Conservation (phyloP, 2,797 vertebrate genomes). For the Clamator glandarius region DNA sequence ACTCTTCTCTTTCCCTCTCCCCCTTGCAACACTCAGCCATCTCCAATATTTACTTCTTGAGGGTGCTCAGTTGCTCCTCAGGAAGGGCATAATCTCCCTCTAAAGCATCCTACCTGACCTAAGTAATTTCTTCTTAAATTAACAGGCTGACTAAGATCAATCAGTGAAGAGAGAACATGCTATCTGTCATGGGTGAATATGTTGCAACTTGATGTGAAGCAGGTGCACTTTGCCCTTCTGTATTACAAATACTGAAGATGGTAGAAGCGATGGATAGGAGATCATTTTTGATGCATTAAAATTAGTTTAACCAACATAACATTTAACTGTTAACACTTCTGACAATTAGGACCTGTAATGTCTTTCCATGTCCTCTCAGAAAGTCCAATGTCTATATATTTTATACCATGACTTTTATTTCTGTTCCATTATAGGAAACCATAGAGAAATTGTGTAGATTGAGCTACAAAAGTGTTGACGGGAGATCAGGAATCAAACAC, state of each 20-base stretch:
- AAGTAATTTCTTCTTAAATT: neutral
- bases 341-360: neutral
- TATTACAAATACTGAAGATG: neutral
- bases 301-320: neutral
- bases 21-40: neutral
- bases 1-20: neutral
- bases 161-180: neutral
- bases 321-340: neutral
- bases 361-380: neutral
- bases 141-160: neutral
- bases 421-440: neutral
- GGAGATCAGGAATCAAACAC: too few species aligned
- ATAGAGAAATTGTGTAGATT: neutral
- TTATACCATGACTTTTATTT: neutral
- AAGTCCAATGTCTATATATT: neutral
- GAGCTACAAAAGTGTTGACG: neutral
- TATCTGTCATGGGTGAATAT: neutral
- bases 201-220: neutral
- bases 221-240: neutral
- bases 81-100: accelerated
- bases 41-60: neutral
- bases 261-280: neutral
- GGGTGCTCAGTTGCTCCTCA: neutral
- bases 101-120: neutral
- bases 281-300: neutral